Conservation (phyloP, 1,140 invertebrate genomes). For the Danaus plexippus region DNA sequence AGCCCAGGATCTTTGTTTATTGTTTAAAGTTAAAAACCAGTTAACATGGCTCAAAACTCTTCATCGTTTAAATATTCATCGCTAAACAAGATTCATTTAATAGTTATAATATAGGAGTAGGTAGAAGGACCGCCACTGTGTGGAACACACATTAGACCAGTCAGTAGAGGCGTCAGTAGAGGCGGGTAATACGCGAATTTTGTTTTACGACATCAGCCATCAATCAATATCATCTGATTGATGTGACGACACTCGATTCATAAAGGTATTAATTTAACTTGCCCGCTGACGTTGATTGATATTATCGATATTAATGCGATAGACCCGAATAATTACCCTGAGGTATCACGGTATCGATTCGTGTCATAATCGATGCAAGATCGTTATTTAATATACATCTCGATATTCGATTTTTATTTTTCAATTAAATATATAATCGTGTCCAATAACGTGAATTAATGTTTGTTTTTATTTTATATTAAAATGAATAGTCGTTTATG, state of each 20-base stretch:
- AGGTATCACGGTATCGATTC: slow-evolving; percentile 31
- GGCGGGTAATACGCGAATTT: slow-evolving; percentile 12
- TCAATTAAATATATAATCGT: background rate
- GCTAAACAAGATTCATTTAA: too few relatives aligned
- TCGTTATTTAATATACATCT: too few relatives aligned
- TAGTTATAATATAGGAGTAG: too few relatives aligned
- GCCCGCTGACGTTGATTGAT: slow-evolving; percentile 58
- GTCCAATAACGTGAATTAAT: slow-evolving; percentile 1
- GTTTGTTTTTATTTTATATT: background rate
- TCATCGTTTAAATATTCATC: too few relatives aligned
- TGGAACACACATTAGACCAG: too few relatives aligned
- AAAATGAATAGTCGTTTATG: too few relatives aligned
- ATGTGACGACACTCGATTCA: slow-evolving; percentile 55
- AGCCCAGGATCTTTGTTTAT: too few relatives aligned
- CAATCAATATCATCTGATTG: slow-evolving; percentile 48
- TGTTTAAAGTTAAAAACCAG: too few relatives aligned
- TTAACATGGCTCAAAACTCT: too few relatives aligned
- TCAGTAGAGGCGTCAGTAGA: too few relatives aligned
- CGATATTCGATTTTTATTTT: background rate
- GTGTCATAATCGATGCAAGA: too few relatives aligned
- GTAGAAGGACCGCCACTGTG: too few relatives aligned
- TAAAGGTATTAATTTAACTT: slow-evolving; percentile 66
- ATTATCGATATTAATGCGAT: slow-evolving; percentile 59
- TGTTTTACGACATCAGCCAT: slow-evolving; percentile 36
- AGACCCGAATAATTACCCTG: slow-evolving; percentile 45